Base-by-base conservation (phyloP, 2,113 vertebrate species). In the Semicossyphus pulcher region DNA sequence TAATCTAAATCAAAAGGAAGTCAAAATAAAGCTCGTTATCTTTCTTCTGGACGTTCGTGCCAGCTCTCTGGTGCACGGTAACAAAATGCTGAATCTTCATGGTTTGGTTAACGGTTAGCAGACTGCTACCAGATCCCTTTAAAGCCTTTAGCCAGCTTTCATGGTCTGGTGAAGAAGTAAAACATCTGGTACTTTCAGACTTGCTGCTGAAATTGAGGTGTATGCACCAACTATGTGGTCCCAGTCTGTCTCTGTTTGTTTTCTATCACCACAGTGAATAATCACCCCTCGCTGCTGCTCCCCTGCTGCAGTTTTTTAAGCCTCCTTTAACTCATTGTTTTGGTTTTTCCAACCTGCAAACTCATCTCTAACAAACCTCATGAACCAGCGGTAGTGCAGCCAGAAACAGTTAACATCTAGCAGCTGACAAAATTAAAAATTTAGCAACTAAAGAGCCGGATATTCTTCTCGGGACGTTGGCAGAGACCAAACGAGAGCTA, bases 181-280 rank as follows among this genome's bases (percentile, higher is more conserved):
- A 78, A 51, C 34, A 71, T 66, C 26, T 76, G 44, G 41, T 34
- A 7, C 42, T 79, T 61, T 60, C 10, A 31, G 45, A 11, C 73
- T 59, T 56, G 42, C 44, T 42, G 23, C 51, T 34, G 4, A 65
- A 54, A 41, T 26, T 4, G 28, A 7, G 7, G 29, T 25, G 11
- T 21, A 34, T 64, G 29, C 47, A 7, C 15, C 7, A 34, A 18
- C 44, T 70, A 26, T 1, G 6, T 11, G 58, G 20, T 34, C 32
- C 32, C 72, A 57, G 41, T 25, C 20, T 7, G 34, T 49, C 25
- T 14, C 15, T 26, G 12, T n/a, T 31, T 48, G 29, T 42, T 62
- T 52, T 10, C n/a, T 20, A 52, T 44, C 18, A 18, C 36, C 37
- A 18, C 32, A 9, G 42, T 26, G 14, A 31, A 32, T 70, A 7